Conservation (phyloP, 2,888 invertebrate species). For the Abscondita cerata region DNA sequence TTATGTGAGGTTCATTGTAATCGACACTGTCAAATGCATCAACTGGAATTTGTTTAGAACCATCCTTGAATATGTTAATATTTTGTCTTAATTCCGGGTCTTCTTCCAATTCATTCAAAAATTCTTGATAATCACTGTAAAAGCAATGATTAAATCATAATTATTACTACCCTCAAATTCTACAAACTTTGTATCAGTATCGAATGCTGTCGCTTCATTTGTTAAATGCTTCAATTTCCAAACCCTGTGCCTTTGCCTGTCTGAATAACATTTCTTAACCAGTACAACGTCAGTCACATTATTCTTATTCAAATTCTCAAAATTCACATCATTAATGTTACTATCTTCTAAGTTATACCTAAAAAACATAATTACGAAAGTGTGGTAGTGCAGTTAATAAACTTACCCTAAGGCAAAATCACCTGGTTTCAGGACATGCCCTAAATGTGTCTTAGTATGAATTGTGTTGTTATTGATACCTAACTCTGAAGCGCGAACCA, state of each 20-base stretch:
- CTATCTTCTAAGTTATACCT: constrained; percentile 90
- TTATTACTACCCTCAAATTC: too few species aligned
- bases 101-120: constrained; percentile 97
- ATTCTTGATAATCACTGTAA: constrained; percentile 89
- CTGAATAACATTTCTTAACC: constrained; percentile 91
- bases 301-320: constrained; percentile 78
- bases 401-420: constrained; percentile 89
- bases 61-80: constrained; percentile 88
- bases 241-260: constrained; percentile 74
- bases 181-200: constrained; percentile 68
- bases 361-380: constrained; percentile 37
- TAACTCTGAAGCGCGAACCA: constrained; percentile 85
- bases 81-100: constrained; percentile 89
- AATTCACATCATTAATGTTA: constrained; percentile 89
- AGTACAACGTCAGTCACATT: constrained; percentile 88
- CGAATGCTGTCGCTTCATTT: constrained; percentile 68
- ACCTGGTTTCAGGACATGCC: constrained; percentile 90
- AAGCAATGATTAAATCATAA: constrained; percentile 13
- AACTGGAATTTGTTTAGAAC: constrained; percentile 61
- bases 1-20: constrained; percentile 75
- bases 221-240: constrained; percentile 94
- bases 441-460: constrained; percentile 92
- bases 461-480: constrained; percentile 82
- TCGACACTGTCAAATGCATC: constrained; percentile 68
- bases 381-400: not conserved